Evolutionary conservation across 2,888 invertebrate species (phyloP), one percentile per base, ranked within the genome.

Genomic region (Trimorus sp.): DNA sequence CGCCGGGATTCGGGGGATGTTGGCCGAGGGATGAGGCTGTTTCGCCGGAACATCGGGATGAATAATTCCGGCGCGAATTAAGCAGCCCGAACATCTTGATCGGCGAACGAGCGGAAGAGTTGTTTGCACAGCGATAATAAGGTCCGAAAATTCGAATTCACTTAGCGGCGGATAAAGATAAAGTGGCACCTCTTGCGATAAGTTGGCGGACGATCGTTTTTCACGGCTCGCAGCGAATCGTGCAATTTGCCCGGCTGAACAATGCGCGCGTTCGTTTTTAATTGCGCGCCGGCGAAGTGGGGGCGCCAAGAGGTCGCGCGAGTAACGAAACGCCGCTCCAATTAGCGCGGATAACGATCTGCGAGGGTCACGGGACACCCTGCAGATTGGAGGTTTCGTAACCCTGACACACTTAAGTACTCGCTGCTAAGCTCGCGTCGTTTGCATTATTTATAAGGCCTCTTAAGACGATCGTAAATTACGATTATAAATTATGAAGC

Each of bases 381-480:
- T 40, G 76, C 15, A 37, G 70, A 70, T 78, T 62, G 58, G 83
- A 77, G 62, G 60, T 84, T 84, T 86, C 85, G 84, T 89, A 90
- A 90, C 90, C 90, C 90, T 90, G 90, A 90, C 90, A 90, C 85
- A 88, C 87, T 90, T 89, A 86, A 88, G 86, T 84, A 88, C 85
- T 85, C 84, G 83, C 78, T 74, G 84, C 83, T 81, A 78, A 85
- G 85, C 84, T 85, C 79, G 79, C 83, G 84, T 80, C 84, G 75
- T 84, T 84, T 88, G 86, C 88, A 89, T 89, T 88, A 89, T 89
- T 87, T 87, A 89, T 88, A 84, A 85, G 88, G 86, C 89, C 88
- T 87, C 85, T 86, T 85, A 59, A 56, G 75, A 53, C 37, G 53
- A 48, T 36, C 56, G 26, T 77, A 54, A 69, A 62, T 76, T 69